These are phyloP conservation scores for Acrobasis repandana DNA, from an alignment of 2,888 invertebrate genomes.

Conservation along the genomic window DNA sequence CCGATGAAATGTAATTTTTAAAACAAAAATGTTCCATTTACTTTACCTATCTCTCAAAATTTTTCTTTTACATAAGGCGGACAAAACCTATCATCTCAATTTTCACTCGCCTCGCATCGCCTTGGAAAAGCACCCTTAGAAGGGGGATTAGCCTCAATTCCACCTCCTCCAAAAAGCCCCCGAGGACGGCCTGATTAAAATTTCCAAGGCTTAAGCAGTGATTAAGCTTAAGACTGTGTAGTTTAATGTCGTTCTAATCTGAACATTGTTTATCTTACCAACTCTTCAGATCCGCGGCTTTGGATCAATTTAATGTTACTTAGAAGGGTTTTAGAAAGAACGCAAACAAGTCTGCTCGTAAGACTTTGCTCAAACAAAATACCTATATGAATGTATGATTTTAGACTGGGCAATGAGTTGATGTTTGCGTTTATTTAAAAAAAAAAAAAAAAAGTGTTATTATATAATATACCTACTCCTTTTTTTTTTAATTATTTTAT, in stretches of 20 bases:
- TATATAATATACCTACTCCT: too few species aligned
- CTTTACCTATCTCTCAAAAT: too few species aligned
- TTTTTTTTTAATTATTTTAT: too few species aligned
- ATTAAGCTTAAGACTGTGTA: constrained; percentile 16
- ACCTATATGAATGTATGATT: neutral
- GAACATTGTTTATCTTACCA: constrained; percentile 13
- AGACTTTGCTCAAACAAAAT: neutral
- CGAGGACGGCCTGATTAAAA: constrained; percentile 31
- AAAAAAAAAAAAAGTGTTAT: too few species aligned
- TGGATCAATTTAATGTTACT: neutral
- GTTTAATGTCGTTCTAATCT: neutral
- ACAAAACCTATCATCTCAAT: neutral
- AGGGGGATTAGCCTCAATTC: constrained; percentile 29
- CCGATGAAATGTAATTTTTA: too few species aligned
- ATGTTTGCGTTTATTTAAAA: too few species aligned
- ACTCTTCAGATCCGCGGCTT: constrained; percentile 6
- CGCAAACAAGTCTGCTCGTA: neutral
- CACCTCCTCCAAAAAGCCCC: constrained; percentile 25
- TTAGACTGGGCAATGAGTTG: too few species aligned
- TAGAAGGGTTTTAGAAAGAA: neutral
- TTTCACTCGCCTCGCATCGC: neutral
- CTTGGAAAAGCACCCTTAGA: constrained; percentile 4
- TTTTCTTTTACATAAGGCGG: neutral
- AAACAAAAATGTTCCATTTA: too few species aligned
- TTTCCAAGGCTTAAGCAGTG: constrained; percentile 22